Evolutionary conservation across 2,888 invertebrate species (phyloP).

Genomic region (Drepana falcataria): DNA sequence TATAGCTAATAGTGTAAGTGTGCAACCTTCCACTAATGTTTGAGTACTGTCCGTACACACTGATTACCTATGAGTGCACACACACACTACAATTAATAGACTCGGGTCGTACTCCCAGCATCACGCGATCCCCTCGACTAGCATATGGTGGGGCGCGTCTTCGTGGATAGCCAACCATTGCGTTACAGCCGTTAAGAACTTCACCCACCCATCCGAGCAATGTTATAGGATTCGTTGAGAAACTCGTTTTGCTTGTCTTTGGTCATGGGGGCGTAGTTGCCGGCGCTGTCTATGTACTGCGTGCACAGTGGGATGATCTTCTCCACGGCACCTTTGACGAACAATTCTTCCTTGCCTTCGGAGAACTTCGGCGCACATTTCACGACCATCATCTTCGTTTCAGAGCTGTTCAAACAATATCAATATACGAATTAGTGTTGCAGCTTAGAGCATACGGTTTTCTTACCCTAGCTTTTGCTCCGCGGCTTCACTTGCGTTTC

Average conservation of each 20-base stretch:
- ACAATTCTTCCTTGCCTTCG: constrained; percentile 87
- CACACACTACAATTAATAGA: too few species aligned
- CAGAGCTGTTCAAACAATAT: constrained; percentile 81
- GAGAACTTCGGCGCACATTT: constrained; percentile 90
- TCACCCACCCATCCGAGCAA: constrained; percentile 87
- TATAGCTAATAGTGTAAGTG: too few species aligned
- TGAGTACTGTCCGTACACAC: too few species aligned
- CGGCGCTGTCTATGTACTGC: constrained; percentile 86
- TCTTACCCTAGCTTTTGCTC: too few species aligned
- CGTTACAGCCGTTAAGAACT: too few species aligned
- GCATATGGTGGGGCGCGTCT: background rate
- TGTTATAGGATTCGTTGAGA: constrained; percentile 88
- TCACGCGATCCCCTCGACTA: too few species aligned
- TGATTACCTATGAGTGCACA: too few species aligned
- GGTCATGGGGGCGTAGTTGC: constrained; percentile 84
- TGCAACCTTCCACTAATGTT: too few species aligned
- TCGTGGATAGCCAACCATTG: too few species aligned
- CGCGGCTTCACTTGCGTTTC: too few species aligned
- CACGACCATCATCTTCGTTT: constrained; percentile 99
- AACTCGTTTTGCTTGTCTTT: constrained; percentile 91
- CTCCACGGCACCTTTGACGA: constrained; percentile 97
- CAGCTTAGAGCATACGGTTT: too few species aligned
- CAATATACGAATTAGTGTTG: background rate
- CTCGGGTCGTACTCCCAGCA: too few species aligned
- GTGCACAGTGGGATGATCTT: constrained; percentile 92